Percentiles rank a stretch among this genome's conserved stretches.
phyloP scores from a whole-genome alignment of 2,113 vertebrate species.

The Brienomyrus brachyistius region DNA sequence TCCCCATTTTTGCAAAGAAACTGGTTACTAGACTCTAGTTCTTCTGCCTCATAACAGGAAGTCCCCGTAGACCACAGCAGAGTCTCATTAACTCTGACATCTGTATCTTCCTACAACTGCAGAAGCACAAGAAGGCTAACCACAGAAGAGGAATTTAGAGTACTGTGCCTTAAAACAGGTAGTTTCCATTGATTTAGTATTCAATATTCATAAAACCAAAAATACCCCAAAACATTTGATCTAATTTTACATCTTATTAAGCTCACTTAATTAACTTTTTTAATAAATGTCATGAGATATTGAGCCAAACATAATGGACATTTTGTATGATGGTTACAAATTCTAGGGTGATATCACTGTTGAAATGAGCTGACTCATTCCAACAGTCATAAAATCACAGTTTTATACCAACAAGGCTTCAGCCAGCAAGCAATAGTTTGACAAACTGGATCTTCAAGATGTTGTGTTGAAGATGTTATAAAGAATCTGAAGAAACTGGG shows the following conservation, averaged over 20 bases:
- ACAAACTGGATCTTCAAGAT: not conserved
- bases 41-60: not conserved
- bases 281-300: not conserved
- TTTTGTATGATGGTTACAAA: not conserved
- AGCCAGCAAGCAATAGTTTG: not conserved
- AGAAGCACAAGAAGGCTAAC: not conserved
- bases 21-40: not conserved
- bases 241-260: not conserved
- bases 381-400: not conserved
- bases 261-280: not conserved
- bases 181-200: not conserved
- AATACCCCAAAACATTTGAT: not conserved
- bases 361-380: not conserved
- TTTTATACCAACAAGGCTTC: not conserved
- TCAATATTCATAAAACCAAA: not conserved
- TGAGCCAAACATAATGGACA: not conserved
- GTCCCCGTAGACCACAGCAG: not conserved
- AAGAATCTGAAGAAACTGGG: not conserved
- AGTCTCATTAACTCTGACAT: not conserved
- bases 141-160: not conserved
- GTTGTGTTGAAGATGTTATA: not conserved
- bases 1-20: not conserved
- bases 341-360: not conserved
- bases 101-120: not conserved
- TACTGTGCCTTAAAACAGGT: not conserved